These are phyloP conservation scores for Rhinopithecus roxellana DNA, from an alignment of 2,113 vertebrate genomes.

Conservation along the genomic window DNA sequence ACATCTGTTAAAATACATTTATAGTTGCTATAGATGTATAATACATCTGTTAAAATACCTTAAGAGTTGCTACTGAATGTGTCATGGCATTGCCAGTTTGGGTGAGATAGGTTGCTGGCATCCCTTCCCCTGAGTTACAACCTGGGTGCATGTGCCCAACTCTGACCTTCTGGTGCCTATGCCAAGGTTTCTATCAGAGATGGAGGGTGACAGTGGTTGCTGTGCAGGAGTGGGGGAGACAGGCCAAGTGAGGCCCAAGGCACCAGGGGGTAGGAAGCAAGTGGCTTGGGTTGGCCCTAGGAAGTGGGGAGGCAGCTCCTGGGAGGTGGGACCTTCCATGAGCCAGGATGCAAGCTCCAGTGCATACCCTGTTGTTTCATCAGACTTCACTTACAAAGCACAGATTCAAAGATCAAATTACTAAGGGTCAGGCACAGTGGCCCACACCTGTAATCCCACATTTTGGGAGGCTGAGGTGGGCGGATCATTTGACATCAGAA, in stretches of 20 bases:
- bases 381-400: not conserved
- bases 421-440: no score
- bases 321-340: not conserved
- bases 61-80: not conserved
- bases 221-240: not conserved
- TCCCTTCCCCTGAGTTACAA: not conserved
- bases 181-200: not conserved
- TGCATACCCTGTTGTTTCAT: not conserved
- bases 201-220: not conserved
- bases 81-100: no score
- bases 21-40: no score
- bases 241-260: not conserved
- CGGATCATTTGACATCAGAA: no score
- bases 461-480: no score
- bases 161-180: not conserved
- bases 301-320: not conserved
- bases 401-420: not conserved
- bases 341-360: not conserved
- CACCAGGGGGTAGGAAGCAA: not conserved
- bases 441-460: no score
- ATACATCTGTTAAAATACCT: not conserved
- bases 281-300: not conserved
- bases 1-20: not conserved
- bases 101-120: not conserved
- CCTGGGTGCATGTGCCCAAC: rapidly evolving